phyloP scores from a whole-genome alignment of 2,113 vertebrate species.

The Larimichthys polyactis region DNA sequence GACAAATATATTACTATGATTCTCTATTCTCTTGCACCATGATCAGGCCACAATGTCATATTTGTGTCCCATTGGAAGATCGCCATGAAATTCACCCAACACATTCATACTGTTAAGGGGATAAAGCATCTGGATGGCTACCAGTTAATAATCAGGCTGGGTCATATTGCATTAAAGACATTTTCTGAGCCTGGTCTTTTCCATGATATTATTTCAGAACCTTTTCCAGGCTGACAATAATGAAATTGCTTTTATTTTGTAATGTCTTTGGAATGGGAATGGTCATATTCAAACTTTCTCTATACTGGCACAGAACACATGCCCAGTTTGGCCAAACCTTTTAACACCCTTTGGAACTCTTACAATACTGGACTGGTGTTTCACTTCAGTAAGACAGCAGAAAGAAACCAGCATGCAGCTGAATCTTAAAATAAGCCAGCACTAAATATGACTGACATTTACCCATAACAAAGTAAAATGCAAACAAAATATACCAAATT shows the following conservation, averaged over 20 bases:
- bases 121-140: background rate
- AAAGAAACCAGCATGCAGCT: background rate
- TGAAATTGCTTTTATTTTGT: background rate
- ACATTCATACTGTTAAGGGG: background rate
- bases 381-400: background rate
- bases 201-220: background rate
- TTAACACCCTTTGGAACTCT: background rate
- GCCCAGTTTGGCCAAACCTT: background rate
- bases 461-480: background rate
- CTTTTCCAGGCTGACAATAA: background rate
- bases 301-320: background rate
- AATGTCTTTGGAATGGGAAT: background rate
- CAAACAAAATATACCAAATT: background rate
- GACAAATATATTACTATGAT: too few species aligned
- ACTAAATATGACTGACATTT: background rate
- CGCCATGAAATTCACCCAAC: background rate
- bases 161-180: constrained; percentile 1
- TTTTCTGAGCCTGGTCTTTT: background rate
- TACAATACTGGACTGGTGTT: background rate
- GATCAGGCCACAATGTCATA: background rate
- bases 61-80: background rate
- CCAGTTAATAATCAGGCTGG: background rate
- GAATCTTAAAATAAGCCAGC: background rate
- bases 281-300: background rate
- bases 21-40: too few species aligned